phyloP scores from a whole-genome alignment of 2,888 invertebrate genomes.

The Ganaspis brasiliensis region DNA sequence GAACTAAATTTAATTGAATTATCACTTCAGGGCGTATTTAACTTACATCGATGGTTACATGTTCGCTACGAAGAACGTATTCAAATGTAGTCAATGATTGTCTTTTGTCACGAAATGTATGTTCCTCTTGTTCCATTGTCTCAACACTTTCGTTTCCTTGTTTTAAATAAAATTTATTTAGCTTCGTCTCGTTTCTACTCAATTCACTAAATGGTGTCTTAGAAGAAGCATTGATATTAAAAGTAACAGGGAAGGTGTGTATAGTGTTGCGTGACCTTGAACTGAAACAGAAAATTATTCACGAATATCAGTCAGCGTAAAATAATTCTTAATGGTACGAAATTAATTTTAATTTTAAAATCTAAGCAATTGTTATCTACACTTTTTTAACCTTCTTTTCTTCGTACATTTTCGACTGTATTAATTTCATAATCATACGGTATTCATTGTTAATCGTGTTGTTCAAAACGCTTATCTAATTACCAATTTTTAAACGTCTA shows the following conservation, averaged over 20 bases:
- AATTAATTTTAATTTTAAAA: neutral
- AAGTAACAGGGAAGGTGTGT: conserved; percentile 68
- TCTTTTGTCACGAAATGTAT: conserved; percentile 70
- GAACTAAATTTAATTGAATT: conserved; percentile 26
- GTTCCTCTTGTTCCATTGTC: conserved; percentile 48
- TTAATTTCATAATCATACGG: too few species aligned
- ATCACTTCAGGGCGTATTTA: conserved; percentile 19
- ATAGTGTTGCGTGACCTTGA: conserved; percentile 70
- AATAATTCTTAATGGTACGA: neutral
- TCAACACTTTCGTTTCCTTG: conserved; percentile 46
- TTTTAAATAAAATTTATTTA: conserved; percentile 3
- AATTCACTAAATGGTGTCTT: conserved; percentile 66
- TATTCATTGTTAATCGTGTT: too few species aligned
- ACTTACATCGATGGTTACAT: conserved; percentile 25
- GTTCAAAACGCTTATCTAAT: too few species aligned
- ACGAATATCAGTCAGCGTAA: conserved; percentile 8
- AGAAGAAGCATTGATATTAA: conserved; percentile 65
- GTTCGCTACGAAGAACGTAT: conserved; percentile 5
- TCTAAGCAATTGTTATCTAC: too few species aligned
- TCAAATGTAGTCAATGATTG: conserved; percentile 66
- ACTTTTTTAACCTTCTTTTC: too few species aligned
- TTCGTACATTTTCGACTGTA: too few species aligned
- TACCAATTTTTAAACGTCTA: too few species aligned
- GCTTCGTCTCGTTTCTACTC: conserved; percentile 54
- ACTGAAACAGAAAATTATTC: conserved; percentile 72